phyloP scores from a whole-genome alignment of 37 sponge, comb jelly and placozoan species.

The Tethya wilhelma region DNA sequence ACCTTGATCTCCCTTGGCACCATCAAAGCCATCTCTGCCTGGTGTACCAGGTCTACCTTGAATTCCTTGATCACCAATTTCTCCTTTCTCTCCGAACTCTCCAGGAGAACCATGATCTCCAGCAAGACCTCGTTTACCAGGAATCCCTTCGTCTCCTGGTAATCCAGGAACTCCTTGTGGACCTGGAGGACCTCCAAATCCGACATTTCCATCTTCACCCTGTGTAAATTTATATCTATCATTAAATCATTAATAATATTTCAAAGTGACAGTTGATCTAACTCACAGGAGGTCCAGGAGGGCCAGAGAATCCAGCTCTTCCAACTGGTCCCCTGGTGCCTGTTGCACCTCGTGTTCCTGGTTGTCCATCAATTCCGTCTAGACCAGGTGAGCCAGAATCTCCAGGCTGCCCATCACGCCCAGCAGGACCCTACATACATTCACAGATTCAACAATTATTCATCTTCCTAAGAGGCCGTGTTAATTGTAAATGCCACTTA shows the following conservation, averaged over 20 bases:
- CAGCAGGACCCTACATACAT: conserved; percentile 36
- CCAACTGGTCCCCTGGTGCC: conserved; percentile 46
- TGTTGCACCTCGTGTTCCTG: conserved; percentile 39
- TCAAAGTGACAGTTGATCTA: not conserved
- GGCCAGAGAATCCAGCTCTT: conserved; percentile 40
- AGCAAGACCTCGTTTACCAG: conserved; percentile 32
- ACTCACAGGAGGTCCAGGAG: conserved; percentile 61
- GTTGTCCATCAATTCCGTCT: conserved; percentile 54
- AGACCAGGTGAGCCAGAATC: conserved; percentile 45
- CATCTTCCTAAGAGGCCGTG: not conserved
- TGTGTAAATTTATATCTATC: not conserved
- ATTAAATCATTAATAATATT: not conserved
- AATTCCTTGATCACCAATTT: conserved; percentile 5
- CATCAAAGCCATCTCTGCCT: conserved; percentile 65
- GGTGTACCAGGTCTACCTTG: conserved; percentile 32
- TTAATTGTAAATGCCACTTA: not conserved
- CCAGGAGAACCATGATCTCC: conserved; percentile 40
- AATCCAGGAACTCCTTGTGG: conserved; percentile 60
- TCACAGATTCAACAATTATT: not conserved
- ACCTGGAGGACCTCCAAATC: conserved; percentile 48
- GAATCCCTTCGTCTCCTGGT: conserved; percentile 30
- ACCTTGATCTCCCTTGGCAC: conserved; percentile 49
- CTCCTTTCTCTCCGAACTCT: conserved; percentile 21
- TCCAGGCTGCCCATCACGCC: conserved; percentile 56
- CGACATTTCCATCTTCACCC: conserved; percentile 64